A percentile compares a stretch with the other conserved stretches of the same genome.
Evolutionary conservation across 2,797 vertebrate species (phyloP).

Genomic region (Oreochromis grahami): DNA sequence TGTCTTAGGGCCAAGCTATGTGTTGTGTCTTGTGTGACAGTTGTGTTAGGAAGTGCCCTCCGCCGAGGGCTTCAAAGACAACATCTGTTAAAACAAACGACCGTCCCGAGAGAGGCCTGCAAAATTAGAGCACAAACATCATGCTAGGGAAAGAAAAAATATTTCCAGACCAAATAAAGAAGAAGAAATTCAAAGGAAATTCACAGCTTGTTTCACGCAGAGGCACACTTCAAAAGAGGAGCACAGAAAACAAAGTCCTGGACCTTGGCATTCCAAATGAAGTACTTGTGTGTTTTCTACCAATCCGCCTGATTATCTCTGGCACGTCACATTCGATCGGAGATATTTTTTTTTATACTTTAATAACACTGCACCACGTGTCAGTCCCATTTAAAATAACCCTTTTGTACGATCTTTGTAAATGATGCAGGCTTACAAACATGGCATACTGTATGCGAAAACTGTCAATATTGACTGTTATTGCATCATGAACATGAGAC

Average conservation of each 20-base stretch:
- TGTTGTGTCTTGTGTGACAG: constrained; percentile 58
- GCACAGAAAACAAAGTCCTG: constrained; percentile 11
- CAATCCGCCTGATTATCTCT: background rate
- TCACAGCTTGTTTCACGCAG: constrained; percentile 23
- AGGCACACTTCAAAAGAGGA: constrained; percentile 32
- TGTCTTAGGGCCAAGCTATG: constrained; percentile 48
- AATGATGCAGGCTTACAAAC: constrained; percentile 43
- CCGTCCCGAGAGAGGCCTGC: constrained; percentile 35
- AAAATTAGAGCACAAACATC: constrained; percentile 55
- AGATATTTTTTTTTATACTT: background rate
- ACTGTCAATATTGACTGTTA: constrained; percentile 36
- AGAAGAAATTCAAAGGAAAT: constrained; percentile 42
- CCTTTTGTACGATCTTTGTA: constrained; percentile 3
- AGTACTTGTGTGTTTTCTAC: background rate
- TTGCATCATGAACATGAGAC: constrained; percentile 50
- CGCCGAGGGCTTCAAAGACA: constrained; percentile 67
- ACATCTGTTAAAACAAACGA: constrained; percentile 72
- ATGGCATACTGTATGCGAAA: background rate
- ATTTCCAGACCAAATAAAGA: constrained; percentile 62
- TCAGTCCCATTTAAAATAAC: constrained; percentile 24
- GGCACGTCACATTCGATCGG: background rate
- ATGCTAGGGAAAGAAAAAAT: background rate
- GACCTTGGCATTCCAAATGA: constrained; percentile 11
- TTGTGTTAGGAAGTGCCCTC: constrained; percentile 55
- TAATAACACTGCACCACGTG: background rate